phyloP scores from a whole-genome alignment of 1,140 invertebrate genomes.

The Drosophila jambulina region DNA sequence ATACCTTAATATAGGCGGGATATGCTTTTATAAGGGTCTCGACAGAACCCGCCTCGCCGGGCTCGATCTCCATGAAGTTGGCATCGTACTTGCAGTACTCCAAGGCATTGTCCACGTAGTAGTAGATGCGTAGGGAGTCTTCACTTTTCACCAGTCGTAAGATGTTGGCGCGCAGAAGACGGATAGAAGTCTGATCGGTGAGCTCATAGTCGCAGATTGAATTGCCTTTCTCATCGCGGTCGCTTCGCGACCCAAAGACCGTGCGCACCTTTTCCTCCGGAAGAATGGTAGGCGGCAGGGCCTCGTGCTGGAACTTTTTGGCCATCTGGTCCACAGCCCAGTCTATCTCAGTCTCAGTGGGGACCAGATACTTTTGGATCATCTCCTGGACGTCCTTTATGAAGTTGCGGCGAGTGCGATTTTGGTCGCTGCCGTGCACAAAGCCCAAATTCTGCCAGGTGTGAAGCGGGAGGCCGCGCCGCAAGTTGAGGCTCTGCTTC shows the following conservation, averaged over 20 bases:
- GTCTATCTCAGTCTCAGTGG: conserved; percentile 90
- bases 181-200: conserved; percentile 89
- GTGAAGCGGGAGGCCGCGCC: conserved; percentile 92
- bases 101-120: conserved; percentile 92
- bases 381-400: conserved; percentile 87
- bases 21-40: conserved; percentile 90
- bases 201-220: conserved; percentile 89
- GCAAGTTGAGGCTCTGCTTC: conserved; percentile 89
- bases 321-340: conserved; percentile 93
- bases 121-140: conserved; percentile 90
- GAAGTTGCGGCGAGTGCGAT: conserved; percentile 86
- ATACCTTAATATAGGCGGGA: conserved; percentile 91
- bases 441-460: conserved; percentile 91
- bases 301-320: conserved; percentile 93
- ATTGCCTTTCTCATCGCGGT: conserved; percentile 88
- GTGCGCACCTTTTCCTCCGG: conserved; percentile 89
- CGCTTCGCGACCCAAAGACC: conserved; percentile 89
- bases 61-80: conserved; percentile 91
- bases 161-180: conserved; percentile 90
- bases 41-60: conserved; percentile 88
- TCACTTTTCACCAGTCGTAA: conserved; percentile 89
- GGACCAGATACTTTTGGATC: conserved; percentile 39
- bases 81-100: conserved; percentile 93
- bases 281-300: conserved; percentile 92
- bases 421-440: conserved; percentile 87